Evolutionary conservation across 1,140 invertebrate species (phyloP).

Genomic region (Drosophila navojoa): DNA sequence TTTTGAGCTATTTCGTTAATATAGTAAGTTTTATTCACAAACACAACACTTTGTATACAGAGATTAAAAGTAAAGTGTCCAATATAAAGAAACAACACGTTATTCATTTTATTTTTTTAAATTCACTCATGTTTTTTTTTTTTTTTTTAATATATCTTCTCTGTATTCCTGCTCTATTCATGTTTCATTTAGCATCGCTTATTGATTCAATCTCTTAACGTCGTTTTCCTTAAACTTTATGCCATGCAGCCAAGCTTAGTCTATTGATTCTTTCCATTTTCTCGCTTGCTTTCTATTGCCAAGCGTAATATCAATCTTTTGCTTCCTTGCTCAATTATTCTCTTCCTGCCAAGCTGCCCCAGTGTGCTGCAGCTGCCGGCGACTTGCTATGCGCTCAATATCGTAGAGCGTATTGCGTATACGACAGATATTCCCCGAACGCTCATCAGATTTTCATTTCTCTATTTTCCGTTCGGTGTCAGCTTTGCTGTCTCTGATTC

Average conservation of each 20-base stretch:
- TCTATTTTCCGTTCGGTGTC: constrained; percentile 12
- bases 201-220: not conserved
- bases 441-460: constrained; percentile 36
- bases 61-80: too few relatives aligned
- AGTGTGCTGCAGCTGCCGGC: constrained; percentile 1
- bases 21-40: too few relatives aligned
- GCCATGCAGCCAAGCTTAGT: not conserved
- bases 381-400: not conserved
- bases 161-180: too few relatives aligned
- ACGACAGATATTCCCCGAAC: constrained; percentile 28
- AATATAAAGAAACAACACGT: too few relatives aligned
- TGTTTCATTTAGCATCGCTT: not conserved
- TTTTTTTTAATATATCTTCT: not conserved
- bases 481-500: constrained; percentile 6
- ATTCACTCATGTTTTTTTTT: too few relatives aligned
- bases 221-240: not conserved
- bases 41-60: too few relatives aligned
- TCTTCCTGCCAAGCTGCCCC: not conserved
- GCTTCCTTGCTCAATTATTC: not conserved
- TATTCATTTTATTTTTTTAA: too few relatives aligned
- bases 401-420: constrained; percentile 19
- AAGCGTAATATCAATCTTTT: constrained; percentile 16
- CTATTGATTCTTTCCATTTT: not conserved
- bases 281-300: not conserved
- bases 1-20: too few relatives aligned